Percentiles rank a stretch among this genome's conserved stretches.
phyloP scores from a whole-genome alignment of 1,140 invertebrate species.

The Bombus affinis region DNA sequence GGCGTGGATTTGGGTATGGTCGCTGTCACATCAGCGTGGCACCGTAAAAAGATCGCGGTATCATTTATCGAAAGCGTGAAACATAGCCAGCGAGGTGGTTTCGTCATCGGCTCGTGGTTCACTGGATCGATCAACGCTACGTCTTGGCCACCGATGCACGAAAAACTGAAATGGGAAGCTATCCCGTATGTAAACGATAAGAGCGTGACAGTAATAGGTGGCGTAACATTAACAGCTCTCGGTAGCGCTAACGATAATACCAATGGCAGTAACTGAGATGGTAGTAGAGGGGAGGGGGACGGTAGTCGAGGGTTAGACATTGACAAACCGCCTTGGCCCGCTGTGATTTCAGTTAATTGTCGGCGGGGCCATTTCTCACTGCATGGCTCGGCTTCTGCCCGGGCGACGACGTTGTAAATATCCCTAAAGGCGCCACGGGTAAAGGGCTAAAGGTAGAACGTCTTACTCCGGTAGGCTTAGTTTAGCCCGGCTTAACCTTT shows the following conservation, averaged over 20 bases:
- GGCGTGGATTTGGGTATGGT: too few relatives aligned
- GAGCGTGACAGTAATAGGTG: slow-evolving; percentile 35
- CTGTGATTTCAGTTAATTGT: slow-evolving; percentile 78
- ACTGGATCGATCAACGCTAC: too few relatives aligned
- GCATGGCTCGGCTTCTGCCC: slow-evolving; percentile 59
- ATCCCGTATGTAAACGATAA: slow-evolving; percentile 1
- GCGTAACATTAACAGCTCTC: slow-evolving; percentile 39
- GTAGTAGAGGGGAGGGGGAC: slow-evolving; percentile 17
- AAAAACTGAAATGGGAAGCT: slow-evolving; percentile 14
- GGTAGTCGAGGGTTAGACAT: slow-evolving; percentile 68
- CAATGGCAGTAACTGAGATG: slow-evolving; percentile 37
- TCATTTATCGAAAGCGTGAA: too few relatives aligned
- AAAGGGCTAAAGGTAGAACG: slow-evolving; percentile 72
- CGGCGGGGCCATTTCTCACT: slow-evolving; percentile 74
- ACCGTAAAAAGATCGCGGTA: too few relatives aligned
- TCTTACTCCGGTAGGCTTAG: slow-evolving; percentile 70
- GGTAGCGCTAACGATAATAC: slow-evolving; percentile 58
- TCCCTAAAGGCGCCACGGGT: slow-evolving; percentile 69
- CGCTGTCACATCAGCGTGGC: too few relatives aligned
- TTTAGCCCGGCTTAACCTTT: slow-evolving; percentile 40
- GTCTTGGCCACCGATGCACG: neutral
- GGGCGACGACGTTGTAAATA: slow-evolving; percentile 71
- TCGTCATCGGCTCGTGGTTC: too few relatives aligned
- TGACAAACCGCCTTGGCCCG: slow-evolving; percentile 73
- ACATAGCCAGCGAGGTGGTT: too few relatives aligned